Evolutionary conservation across 2,888 invertebrate species (phyloP).

Genomic region (Escarpia spicata): DNA sequence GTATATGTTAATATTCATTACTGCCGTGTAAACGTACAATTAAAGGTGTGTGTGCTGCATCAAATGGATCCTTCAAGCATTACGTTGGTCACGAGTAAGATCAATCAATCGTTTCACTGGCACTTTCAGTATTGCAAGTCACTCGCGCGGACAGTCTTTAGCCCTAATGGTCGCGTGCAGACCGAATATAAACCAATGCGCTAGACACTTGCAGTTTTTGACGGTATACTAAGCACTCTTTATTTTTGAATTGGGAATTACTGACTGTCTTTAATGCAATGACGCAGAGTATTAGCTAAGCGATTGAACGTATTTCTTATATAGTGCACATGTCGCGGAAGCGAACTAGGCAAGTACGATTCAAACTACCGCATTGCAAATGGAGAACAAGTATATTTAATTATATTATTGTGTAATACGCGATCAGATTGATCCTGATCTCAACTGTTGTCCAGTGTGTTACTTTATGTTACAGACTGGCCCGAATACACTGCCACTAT

Average conservation of each 20-base stretch:
- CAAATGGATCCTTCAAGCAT: not conserved
- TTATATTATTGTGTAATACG: not conserved
- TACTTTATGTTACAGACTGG: too few species aligned
- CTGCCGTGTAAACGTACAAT: not conserved
- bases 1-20: not conserved
- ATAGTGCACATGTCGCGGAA: not conserved
- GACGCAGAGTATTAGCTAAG: not conserved
- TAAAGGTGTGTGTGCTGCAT: not conserved
- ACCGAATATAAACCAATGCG: not conserved
- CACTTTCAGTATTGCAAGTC: not conserved
- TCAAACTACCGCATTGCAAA: not conserved
- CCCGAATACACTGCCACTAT: too few species aligned
- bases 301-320: not conserved
- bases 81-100: not conserved
- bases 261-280: not conserved
- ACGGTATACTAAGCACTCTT: not conserved
- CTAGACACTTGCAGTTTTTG: not conserved
- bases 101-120: not conserved
- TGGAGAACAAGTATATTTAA: not conserved
- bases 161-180: not conserved
- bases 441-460: too few species aligned
- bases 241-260: not conserved
- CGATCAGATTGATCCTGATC: too few species aligned
- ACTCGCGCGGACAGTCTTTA: not conserved
- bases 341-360: not conserved